phyloP scores from a whole-genome alignment of 37 sponge, comb jelly and placozoan genomes.

The Beroe ovata region DNA sequence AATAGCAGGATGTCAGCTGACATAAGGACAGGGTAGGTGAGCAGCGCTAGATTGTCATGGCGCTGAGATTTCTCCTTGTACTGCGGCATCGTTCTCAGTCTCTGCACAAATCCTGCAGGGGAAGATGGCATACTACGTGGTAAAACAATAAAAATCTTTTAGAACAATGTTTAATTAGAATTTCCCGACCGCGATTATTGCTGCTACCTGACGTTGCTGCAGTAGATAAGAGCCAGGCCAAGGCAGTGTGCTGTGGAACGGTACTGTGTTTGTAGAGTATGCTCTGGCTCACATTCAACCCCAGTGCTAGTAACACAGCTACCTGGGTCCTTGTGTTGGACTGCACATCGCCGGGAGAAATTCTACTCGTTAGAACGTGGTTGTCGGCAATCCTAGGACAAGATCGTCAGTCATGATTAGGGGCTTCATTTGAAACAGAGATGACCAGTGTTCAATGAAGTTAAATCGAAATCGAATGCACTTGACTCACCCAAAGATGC shows the following conservation, averaged over 20 bases:
- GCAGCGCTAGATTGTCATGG: conserved; percentile 21
- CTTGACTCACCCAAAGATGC: conserved; percentile 5
- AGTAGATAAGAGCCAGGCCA: conserved; percentile 35
- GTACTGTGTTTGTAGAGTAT: conserved; percentile 47
- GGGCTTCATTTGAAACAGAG: no score
- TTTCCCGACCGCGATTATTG: no score
- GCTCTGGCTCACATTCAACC: neutral
- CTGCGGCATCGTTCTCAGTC: conserved; percentile 1
- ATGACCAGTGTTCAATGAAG: no score
- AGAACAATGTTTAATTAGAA: no score
- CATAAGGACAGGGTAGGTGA: conserved; percentile 51
- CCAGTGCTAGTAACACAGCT: conserved; percentile 8
- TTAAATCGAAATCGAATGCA: no score
- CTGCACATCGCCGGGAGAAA: neutral
- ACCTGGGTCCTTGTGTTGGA: neutral
- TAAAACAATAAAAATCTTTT: no score
- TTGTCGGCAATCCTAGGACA: conserved; percentile 39
- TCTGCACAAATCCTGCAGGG: neutral
- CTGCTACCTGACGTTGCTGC: conserved; percentile 8
- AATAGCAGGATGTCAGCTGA: conserved; percentile 40
- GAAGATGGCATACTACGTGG: no score
- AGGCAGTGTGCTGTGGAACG: conserved; percentile 9
- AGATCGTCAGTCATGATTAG: no score
- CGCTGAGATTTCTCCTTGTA: conserved; percentile 19
- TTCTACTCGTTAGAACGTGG: conserved; percentile 45